Evolutionary conservation across 2,113 vertebrate species (phyloP), one percentile per base, ranked within the genome.

Genomic region (Sitta europaea): DNA sequence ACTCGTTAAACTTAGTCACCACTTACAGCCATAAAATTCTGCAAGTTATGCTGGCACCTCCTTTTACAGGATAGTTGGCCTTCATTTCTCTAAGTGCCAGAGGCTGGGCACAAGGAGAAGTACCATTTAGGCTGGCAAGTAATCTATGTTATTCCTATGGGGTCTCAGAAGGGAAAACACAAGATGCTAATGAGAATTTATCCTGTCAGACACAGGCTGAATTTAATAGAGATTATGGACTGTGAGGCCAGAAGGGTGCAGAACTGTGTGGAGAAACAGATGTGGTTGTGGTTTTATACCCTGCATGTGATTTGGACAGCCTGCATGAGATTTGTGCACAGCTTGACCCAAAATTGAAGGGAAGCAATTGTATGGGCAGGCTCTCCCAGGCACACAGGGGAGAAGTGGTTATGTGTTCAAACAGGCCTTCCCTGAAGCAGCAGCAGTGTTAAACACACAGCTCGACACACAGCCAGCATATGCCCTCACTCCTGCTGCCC

Each of bases 181-280:
- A 43, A 85, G 68, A 70, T 77, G 68, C 38, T 84, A 80, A 95
- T n/a, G 67, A 85, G 88, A 81, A 55, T 42, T 87, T 75, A 40
- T 57, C 47, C 57, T 87, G 57, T 74, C 59, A 77, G 84, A 66
- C 43, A 73, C 8, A 22, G 36, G 11, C 16, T 73, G 68, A 84
- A 45, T 72, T 84, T 79, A 71, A 67, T 42, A 71, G 29, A 36
- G 23, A 48, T 74, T 65, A 40, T 1, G 5, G 19, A 40, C 25
- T 48, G 10, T 0, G 5, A 65, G 48, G 71, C 71, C 66, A 88
- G 58, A 88, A 88, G 58, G 25, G 22, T 53, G 35, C 38, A 67
- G 67, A 83, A 11, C n/a, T 5, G 0, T 38, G 45, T 57, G 67
- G 71, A 66, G 54, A 71, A 95, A 82, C 57, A 82, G 59, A 80